Conservation (phyloP, 1,140 invertebrate genomes). For the Zaprionus vittiger region DNA sequence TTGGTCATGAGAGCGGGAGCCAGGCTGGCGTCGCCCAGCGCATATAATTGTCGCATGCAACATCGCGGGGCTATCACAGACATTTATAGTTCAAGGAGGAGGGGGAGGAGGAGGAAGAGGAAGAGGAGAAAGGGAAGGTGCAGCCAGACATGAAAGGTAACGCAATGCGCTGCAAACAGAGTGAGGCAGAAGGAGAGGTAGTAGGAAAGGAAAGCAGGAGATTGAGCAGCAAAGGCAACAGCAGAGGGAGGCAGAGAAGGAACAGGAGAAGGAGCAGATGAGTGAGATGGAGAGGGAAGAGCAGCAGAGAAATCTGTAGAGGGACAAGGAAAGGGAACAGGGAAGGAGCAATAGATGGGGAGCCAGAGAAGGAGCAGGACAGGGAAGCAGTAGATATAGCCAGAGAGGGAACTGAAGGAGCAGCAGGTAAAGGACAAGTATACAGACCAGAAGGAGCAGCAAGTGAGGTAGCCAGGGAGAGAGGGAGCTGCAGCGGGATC, state of each 20-base stretch:
- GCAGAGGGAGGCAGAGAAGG: too few relatives aligned
- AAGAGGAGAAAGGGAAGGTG: neutral
- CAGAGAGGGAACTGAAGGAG: neutral
- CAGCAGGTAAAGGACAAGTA: neutral
- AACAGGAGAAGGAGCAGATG: neutral
- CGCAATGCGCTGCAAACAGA: neutral
- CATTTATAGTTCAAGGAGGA: neutral
- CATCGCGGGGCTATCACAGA: slow-evolving; percentile 67
- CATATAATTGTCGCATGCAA: slow-evolving; percentile 81
- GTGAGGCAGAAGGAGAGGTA: neutral
- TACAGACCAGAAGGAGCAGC: neutral
- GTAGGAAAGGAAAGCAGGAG: neutral
- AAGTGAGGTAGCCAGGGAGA: too few relatives aligned
- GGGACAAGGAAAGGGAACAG: too few relatives aligned
- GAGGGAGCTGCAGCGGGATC: slow-evolving; percentile 7
- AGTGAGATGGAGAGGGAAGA: neutral
- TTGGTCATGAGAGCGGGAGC: slow-evolving; percentile 63
- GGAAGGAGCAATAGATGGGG: too few relatives aligned
- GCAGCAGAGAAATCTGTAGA: neutral
- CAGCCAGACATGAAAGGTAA: slow-evolving; percentile 3
- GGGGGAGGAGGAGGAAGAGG: neutral
- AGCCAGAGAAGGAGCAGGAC: neutral
- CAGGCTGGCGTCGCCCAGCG: slow-evolving; percentile 70
- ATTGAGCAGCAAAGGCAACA: neutral
- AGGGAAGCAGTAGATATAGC: neutral